These are phyloP conservation scores for Brachypalpus laphriformis DNA, from an alignment of 2,888 invertebrate genomes.

Conservation along the genomic window DNA sequence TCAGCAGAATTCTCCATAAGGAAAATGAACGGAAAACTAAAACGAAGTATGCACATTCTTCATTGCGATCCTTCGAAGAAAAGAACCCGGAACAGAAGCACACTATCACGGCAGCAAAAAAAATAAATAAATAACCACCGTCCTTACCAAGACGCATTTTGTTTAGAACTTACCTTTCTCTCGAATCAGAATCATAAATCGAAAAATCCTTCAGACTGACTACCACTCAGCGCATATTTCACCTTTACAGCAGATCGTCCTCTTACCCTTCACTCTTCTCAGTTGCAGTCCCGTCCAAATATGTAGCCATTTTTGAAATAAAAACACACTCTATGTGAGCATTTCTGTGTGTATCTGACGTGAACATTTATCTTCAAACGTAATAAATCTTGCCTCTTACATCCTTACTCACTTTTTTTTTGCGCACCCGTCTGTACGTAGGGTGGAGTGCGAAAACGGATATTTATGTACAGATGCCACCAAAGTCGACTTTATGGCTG, in stretches of 20 bases:
- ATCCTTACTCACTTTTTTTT: background rate
- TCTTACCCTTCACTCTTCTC: background rate
- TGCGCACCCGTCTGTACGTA: background rate
- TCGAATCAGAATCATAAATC: conserved; percentile 32
- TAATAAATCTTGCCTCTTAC: conserved; percentile 31
- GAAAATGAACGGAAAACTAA: background rate
- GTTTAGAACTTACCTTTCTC: conserved; percentile 4
- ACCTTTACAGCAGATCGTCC: background rate
- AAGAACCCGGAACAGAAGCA: background rate
- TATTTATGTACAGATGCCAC: conserved; percentile 48
- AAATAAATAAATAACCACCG: background rate
- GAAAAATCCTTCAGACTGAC: conserved; percentile 16
- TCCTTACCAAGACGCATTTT: background rate
- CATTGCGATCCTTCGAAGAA: background rate
- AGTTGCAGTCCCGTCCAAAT: background rate
- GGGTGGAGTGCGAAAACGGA: conserved; percentile 10
- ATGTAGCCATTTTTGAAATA: conserved; percentile 38
- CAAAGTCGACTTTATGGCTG: conserved; percentile 45
- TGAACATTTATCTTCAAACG: conserved; percentile 37
- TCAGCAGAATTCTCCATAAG: background rate
- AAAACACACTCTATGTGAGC: conserved; percentile 5
- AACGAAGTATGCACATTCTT: background rate
- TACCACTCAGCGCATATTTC: background rate
- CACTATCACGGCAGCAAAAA: background rate
- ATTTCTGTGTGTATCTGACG: conserved; percentile 12